Evolutionary conservation across 2,888 invertebrate genomes (phyloP).

Genomic region (Mechanitis messenoides): DNA sequence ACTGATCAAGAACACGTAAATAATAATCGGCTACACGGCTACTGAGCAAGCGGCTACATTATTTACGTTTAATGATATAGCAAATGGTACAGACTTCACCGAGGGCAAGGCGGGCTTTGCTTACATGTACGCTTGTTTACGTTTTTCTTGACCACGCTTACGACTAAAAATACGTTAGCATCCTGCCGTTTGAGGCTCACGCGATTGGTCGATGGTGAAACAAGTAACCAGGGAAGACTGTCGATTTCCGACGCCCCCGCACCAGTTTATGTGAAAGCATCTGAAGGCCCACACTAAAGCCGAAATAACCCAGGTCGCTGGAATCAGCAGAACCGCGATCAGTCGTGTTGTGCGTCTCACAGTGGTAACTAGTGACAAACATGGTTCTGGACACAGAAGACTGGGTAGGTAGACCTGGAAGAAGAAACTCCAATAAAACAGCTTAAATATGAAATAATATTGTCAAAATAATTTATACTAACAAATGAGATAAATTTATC

Average conservation of each 20-base stretch:
- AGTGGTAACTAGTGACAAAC: conserved; percentile 74
- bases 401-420: conserved; percentile 58
- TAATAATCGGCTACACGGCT: conserved; percentile 35
- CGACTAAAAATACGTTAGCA: conserved; percentile 72
- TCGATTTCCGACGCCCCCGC: conserved; percentile 41
- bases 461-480: no score
- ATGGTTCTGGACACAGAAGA: conserved; percentile 75
- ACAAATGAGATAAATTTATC: neutral
- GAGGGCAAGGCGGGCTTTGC: conserved; percentile 37
- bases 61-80: conserved; percentile 41
- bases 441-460: no score
- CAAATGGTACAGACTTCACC: conserved; percentile 31
- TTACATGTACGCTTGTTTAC: conserved; percentile 66
- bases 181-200: conserved; percentile 73
- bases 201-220: conserved; percentile 65
- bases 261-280: conserved; percentile 62
- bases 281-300: conserved; percentile 63
- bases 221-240: conserved; percentile 65
- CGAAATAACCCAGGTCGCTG: conserved; percentile 75
- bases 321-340: conserved; percentile 60
- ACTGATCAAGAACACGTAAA: conserved; percentile 26
- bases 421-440: conserved; percentile 5
- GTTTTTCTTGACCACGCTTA: conserved; percentile 72
- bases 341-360: conserved; percentile 77
- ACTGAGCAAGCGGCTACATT: conserved; percentile 31